Percentiles rank a stretch among this genome's conserved stretches.
Evolutionary conservation across 2,113 vertebrate genomes (phyloP).

Genomic region (Erythrolamprus reginae): DNA sequence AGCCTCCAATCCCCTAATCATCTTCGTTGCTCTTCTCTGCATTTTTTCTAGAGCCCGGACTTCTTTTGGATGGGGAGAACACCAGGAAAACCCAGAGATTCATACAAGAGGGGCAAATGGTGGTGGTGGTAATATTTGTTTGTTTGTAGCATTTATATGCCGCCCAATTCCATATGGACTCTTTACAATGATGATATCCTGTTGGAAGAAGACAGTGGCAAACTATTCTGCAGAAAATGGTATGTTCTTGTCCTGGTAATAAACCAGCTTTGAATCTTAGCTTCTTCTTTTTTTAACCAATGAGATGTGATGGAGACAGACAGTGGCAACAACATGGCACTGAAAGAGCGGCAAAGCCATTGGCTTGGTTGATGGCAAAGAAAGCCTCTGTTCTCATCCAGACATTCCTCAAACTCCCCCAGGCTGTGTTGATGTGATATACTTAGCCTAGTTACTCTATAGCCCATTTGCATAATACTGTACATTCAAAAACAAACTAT

Average conservation of each 20-base stretch:
- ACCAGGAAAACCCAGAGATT: not conserved
- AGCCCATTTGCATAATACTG: not conserved
- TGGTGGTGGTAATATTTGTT: too few species aligned
- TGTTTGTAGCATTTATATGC: too few species aligned
- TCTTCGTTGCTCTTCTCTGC: too few species aligned
- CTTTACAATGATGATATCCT: too few species aligned
- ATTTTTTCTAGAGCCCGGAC: too few species aligned
- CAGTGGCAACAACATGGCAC: not conserved
- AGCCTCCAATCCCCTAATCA: too few species aligned
- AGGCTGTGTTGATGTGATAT: not conserved
- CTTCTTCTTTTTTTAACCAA: not conserved
- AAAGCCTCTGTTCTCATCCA: not conserved
- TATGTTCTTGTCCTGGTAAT: not conserved
- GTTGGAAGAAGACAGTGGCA: not conserved
- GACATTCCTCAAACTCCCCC: not conserved
- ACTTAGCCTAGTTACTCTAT: not conserved
- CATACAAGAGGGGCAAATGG: not conserved
- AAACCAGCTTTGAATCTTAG: not conserved
- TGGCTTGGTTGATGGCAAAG: not conserved
- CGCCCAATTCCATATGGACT: too few species aligned
- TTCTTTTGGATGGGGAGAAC: not conserved
- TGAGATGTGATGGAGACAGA: not conserved
- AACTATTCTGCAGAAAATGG: not conserved
- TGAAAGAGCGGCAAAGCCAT: not conserved
- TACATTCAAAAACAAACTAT: not conserved